Conservation (phyloP, 2,888 invertebrate genomes). For the Chrysopilus asiliformis region DNA sequence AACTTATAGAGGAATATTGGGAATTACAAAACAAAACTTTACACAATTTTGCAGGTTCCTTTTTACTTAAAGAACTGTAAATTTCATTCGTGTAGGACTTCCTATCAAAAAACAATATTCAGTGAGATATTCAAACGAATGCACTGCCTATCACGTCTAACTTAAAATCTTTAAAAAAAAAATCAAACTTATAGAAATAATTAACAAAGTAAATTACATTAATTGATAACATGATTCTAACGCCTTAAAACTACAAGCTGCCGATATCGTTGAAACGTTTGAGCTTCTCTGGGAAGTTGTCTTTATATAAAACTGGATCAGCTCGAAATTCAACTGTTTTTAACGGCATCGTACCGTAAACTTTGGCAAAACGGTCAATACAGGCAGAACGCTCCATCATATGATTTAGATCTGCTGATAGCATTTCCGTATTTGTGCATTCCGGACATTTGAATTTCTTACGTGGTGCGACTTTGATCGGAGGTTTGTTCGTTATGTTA, state of each 20-base stretch:
- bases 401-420: conserved; percentile 83
- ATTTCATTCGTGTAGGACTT: no score
- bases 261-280: conserved; percentile 83
- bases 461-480: conserved; percentile 86
- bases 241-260: conserved; percentile 69
- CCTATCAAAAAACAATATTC: no score
- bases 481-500: conserved; percentile 84
- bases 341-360: conserved; percentile 80
- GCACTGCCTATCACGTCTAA: no score
- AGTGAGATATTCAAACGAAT: no score
- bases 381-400: conserved; percentile 89
- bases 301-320: conserved; percentile 86
- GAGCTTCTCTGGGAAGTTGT: conserved; percentile 70
- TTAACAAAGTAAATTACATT: no score
- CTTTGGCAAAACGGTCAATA: conserved; percentile 62
- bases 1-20: no score
- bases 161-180: no score
- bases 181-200: no score
- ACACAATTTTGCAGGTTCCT: no score
- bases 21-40: no score
- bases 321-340: conserved; percentile 83
- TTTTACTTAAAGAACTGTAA: no score
- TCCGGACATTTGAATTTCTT: conserved; percentile 97
- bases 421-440: conserved; percentile 85
- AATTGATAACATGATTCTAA: no score